Base-by-base conservation (phyloP, 2,797 vertebrate genomes). In the Xenopus petersii region DNA sequence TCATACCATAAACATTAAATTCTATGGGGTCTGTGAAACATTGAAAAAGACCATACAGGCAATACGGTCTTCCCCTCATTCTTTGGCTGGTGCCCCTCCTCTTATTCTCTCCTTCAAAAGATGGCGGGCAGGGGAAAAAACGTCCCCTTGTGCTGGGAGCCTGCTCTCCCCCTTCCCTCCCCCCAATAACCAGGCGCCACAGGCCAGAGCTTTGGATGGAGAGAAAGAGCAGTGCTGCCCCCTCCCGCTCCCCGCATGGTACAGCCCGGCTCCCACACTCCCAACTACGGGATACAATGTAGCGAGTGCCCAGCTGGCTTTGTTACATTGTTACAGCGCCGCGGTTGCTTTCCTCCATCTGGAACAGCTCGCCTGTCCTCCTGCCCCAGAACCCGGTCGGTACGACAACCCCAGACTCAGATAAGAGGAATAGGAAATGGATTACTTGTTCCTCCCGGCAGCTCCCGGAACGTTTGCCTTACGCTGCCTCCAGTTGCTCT, bases 281-380 rank as follows among this genome's bases (percentile, higher is more conserved):
- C 11, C 11, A 15, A 10, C 49, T 12, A 15, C 24, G 10, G 26
- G 70, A 12, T 48, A 80, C 85, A 82, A 85, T 83, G 81, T 54
- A 73, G 78, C 64, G 72, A 75, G 33, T 66, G 64, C 77, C 81
- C 81, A 74, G 79, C 84, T 82, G 80, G 93, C 93, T 96, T 96
- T 95, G 95, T 96, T 95, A 90, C 86, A 84, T 83, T 89, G 88
- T 87, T 77, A 87, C 87, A 88, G 86, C 88, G 93, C 93, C 88
- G 93, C 71, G 71, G 24, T 73, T 68, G 73, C 15, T 67, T 58
- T 71, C 64, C 73, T 56, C 65, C 62, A 76, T 80, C 78, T 30
- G 2, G 2, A 30, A 30, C 26, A 1, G 26, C 26, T 4, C 26
- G 26, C 71, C 5, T 61, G 49, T 51, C 58, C 42, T 1, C 16